Conservation (phyloP, 2,113 vertebrate genomes). For the Oriolus oriolus region DNA sequence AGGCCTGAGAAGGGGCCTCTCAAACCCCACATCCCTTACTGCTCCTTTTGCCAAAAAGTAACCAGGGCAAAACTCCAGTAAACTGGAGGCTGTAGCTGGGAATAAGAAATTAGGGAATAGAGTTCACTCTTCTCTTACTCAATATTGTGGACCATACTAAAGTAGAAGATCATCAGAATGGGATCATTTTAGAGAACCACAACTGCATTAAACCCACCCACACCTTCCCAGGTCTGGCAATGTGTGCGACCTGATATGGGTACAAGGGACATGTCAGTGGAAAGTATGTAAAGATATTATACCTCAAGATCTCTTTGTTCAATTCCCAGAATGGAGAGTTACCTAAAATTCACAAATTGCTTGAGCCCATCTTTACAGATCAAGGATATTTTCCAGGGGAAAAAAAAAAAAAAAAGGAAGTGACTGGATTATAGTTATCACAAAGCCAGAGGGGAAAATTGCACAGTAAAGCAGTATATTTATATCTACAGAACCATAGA, state of each 20-base stretch:
- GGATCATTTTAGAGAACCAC: neutral
- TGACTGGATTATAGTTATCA: neutral
- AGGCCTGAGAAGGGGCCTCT: neutral
- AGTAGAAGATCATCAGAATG: neutral
- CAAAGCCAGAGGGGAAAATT: slow-evolving; percentile 6
- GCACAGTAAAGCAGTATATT: neutral
- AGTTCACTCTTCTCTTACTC: neutral
- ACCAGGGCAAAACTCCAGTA: neutral
- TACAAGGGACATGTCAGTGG: neutral
- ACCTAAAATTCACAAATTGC: neutral
- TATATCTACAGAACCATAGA: neutral
- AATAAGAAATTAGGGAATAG: neutral
- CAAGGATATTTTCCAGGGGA: neutral
- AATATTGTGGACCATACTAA: neutral
- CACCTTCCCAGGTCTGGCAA: neutral
- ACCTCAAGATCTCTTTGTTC: neutral
- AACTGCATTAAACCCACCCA: neutral
- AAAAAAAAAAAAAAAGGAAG: neutral
- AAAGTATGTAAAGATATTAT: neutral
- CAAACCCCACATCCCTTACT: neutral
- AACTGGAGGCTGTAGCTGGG: neutral
- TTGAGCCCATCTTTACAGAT: neutral
- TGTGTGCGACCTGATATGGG: neutral
- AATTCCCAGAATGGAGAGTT: neutral
- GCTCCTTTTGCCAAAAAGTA: neutral